Evolutionary conservation across 2,797 vertebrate species (phyloP).

Genomic region (Podarcis siculus): DNA sequence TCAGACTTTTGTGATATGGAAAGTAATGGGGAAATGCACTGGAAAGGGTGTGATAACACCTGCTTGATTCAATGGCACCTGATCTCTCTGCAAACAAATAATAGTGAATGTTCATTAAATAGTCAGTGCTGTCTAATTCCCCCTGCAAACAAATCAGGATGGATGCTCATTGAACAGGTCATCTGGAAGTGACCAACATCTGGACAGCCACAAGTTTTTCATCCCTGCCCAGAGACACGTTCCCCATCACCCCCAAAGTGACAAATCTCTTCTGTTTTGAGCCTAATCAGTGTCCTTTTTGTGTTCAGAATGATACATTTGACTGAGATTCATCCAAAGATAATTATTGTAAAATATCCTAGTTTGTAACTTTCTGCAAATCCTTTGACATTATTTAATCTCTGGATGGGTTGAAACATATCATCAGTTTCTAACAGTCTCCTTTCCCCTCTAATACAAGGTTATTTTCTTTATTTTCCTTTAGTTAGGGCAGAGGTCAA

Average conservation of each 20-base stretch:
- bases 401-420: neutral
- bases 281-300: neutral
- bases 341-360: neutral
- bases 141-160: too few relatives aligned
- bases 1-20: too few relatives aligned
- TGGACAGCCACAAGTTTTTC: too few relatives aligned
- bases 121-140: too few relatives aligned
- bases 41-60: too few relatives aligned
- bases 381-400: conserved; percentile 9
- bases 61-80: too few relatives aligned
- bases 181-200: too few relatives aligned
- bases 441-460: neutral
- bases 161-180: too few relatives aligned
- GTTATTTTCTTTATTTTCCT: neutral
- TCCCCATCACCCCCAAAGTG: too few relatives aligned
- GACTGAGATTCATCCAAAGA: neutral
- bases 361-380: neutral
- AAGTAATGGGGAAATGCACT: too few relatives aligned
- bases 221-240: neutral
- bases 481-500: neutral
- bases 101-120: too few relatives aligned
- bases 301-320: neutral
- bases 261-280: neutral
- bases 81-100: too few relatives aligned
- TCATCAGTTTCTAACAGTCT: neutral